Base-by-base conservation (phyloP, 64 coral and sea anemone genomes). In the Actinia equina region DNA sequence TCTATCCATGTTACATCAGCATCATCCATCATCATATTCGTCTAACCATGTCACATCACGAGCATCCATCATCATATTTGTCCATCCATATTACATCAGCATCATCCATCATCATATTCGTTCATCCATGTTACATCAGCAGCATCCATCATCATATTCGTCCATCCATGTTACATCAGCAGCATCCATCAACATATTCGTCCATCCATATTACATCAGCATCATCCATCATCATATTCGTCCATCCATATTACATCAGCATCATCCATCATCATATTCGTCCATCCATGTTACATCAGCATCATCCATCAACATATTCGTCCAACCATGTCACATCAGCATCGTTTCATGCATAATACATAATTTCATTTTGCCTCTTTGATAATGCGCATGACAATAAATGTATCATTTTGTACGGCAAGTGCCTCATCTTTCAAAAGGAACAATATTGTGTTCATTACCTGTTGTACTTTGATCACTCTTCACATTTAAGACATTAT, bases 271-370 rank as follows among this genome's bases (percentile, higher is more conserved):
- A 57, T 44, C 45, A 83, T 56, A 60, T 60, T 60, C 4, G 58
- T 67, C 4, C 63, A 67, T 6, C n/a, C 63, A n/a, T 67, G 22
- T 67, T 67, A 67, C 82, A 84, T 84, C 16, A 56, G 49, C 45
- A 84, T 3, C 12, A 84, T 84, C 63, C 49, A 84, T 56, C 52
- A 84, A 41, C 51, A 45, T 52, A 67, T n/a, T 67, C 63, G 62
- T 67, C 3, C 62, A 67, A n/a, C 62, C 7, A n/a, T 26, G 63
- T 67, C 9, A 8, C 22, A 67, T 67, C 22, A n/a, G 20, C 4
- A 49, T 7, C 45, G n/a, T n/a, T n/a, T n/a, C n/a, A n/a, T n/a
- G n/a, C n/a, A n/a, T n/a, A n/a, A n/a, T n/a, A n/a, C n/a, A n/a
- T n/a, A n/a, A n/a, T n/a, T n/a, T n/a, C n/a, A n/a, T n/a, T n/a